These are phyloP conservation scores for Drosophila mimetica DNA, from an alignment of 2,888 invertebrate genomes.

Conservation along the genomic window DNA sequence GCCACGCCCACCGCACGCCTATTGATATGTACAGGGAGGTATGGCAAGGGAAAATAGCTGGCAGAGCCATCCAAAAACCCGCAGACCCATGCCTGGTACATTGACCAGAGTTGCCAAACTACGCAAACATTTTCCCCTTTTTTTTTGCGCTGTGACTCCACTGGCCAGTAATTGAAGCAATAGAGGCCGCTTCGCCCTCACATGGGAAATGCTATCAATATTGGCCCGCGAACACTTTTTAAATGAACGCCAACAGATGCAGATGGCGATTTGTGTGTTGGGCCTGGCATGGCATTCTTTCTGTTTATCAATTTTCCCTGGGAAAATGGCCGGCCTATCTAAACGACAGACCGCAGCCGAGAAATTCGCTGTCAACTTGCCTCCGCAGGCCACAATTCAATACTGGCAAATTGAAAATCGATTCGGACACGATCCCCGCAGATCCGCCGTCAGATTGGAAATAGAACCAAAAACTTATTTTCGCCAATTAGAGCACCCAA, in stretches of 20 bases:
- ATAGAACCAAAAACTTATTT: conserved; percentile 21
- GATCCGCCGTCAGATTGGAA: conserved; percentile 17
- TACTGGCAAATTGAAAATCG: conserved; percentile 42
- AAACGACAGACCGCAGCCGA: conserved; percentile 38
- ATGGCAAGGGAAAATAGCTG: conserved; percentile 11
- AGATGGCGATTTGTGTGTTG: conserved; percentile 28
- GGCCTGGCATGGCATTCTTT: conserved; percentile 34
- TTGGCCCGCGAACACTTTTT: conserved; percentile 68
- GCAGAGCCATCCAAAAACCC: conserved; percentile 30
- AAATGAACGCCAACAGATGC: conserved; percentile 52
- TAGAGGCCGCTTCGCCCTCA: conserved; percentile 45
- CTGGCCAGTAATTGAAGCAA: conserved; percentile 65
- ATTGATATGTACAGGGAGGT: conserved; percentile 48
- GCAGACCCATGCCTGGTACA: conserved; percentile 18
- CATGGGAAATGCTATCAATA: conserved; percentile 70
- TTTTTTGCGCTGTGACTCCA: conserved; percentile 4
- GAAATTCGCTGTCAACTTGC: conserved; percentile 39
- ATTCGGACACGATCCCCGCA: conserved; percentile 19
- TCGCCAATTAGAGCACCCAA: conserved; percentile 37
- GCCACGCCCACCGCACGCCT: conserved; percentile 41
- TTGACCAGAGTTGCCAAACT: conserved; percentile 47
- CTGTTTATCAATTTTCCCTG: conserved; percentile 68
- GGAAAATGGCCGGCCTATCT: conserved; percentile 30
- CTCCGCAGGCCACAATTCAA: conserved; percentile 34
- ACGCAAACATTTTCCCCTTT: conserved; percentile 23